phyloP scores from a whole-genome alignment of 2,888 invertebrate species.

The Rhagium mordax region DNA sequence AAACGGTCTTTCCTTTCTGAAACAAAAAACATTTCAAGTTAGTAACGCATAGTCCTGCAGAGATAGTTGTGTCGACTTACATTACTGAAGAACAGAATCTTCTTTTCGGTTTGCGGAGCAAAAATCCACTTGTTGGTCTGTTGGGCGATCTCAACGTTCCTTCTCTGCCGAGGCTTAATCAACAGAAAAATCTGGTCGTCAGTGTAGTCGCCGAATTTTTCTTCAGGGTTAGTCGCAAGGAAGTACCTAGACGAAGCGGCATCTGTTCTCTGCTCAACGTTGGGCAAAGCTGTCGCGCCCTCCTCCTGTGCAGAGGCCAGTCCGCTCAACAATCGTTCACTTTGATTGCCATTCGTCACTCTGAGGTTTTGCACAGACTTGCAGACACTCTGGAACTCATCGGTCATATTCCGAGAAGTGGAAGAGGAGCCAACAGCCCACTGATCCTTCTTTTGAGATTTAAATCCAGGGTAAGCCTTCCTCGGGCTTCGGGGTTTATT shows the following conservation, averaged over 20 bases:
- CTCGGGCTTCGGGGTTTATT: not conserved
- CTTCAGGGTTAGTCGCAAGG: not conserved
- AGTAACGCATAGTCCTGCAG: too few relatives aligned
- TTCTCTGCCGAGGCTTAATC: conserved; percentile 75
- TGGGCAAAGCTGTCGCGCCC: not conserved
- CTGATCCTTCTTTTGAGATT: not conserved
- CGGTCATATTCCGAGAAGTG: not conserved
- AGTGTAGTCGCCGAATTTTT: conserved; percentile 28
- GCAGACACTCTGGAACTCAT: conserved; percentile 13
- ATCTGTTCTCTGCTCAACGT: not conserved
- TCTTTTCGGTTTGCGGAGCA: conserved; percentile 75
- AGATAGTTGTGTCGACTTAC: too few relatives aligned
- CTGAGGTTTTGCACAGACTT: conserved; percentile 14
- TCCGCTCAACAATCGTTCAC: conserved; percentile 15
- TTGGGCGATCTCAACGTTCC: conserved; percentile 74
- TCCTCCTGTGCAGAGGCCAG: not conserved
- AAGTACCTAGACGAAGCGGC: not conserved
- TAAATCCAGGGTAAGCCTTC: not conserved
- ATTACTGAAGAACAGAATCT: conserved; percentile 74
- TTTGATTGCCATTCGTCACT: not conserved
- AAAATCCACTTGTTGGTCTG: conserved; percentile 75
- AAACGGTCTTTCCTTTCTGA: conserved; percentile 67
- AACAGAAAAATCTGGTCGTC: conserved; percentile 74
- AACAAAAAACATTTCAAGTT: conserved; percentile 41
- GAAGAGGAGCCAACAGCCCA: not conserved